Conservation (phyloP, 2,113 vertebrate species). For the Athene noctua region DNA sequence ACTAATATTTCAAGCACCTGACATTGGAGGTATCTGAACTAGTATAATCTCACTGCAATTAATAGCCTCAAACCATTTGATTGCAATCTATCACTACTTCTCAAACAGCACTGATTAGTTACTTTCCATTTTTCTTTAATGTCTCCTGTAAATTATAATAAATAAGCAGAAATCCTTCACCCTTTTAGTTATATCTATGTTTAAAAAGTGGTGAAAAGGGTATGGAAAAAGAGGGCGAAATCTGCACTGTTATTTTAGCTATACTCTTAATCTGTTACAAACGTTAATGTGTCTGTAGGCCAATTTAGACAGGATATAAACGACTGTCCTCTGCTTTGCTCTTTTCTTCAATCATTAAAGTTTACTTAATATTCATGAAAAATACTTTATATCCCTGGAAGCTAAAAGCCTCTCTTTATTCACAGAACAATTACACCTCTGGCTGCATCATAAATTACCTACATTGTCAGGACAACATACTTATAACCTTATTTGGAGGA, state of each 20-base stretch:
- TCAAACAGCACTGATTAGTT: background rate
- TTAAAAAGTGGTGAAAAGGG: background rate
- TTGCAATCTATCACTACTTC: background rate
- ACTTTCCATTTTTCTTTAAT: background rate
- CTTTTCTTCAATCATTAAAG: constrained; percentile 39
- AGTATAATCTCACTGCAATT: constrained; percentile 8
- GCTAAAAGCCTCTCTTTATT: constrained; percentile 20
- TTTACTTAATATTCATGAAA: constrained; percentile 60
- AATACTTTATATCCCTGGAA: background rate
- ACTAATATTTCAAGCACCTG: constrained; percentile 42
- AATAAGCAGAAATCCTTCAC: background rate
- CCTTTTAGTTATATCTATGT: background rate
- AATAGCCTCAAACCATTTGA: constrained; percentile 34
- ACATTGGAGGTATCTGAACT: constrained; percentile 5
- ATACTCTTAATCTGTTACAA: background rate
- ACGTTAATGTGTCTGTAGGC: background rate
- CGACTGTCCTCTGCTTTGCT: background rate
- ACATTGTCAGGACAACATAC: background rate
- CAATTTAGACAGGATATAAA: constrained; percentile 31
- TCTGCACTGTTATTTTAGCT: background rate
- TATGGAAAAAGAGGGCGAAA: background rate
- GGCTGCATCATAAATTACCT: constrained; percentile 30
- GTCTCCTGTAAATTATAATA: background rate
- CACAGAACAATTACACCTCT: constrained; percentile 28
- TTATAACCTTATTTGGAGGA: background rate